A percentile compares a stretch with the other conserved stretches of the same genome.
phyloP scores from a whole-genome alignment of 2,113 vertebrate genomes.

The Leucoraja erinaceus region DNA sequence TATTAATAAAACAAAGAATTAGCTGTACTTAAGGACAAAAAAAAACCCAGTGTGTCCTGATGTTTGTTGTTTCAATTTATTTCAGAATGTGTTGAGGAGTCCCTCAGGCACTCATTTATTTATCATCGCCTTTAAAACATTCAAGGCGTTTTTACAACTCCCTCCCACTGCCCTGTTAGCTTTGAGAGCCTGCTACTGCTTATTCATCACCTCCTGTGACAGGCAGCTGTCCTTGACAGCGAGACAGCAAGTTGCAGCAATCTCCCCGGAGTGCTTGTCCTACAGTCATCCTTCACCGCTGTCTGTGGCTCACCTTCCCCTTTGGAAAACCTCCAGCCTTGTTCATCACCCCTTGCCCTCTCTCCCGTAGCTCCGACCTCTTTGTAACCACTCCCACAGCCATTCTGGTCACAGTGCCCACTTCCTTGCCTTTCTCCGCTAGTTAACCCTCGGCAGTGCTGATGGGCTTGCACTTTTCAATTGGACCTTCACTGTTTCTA shows the following conservation, averaged over 20 bases:
- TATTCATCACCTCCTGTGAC: neutral
- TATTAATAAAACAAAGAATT: neutral
- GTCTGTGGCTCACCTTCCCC: neutral
- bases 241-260: neutral
- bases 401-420: too few species aligned
- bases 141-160: neutral
- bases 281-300: constrained; percentile 29
- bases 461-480: neutral
- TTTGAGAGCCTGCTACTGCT: neutral
- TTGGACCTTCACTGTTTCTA: neutral
- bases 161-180: neutral
- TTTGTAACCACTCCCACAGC: neutral
- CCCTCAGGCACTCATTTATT: constrained; percentile 2
- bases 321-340: constrained; percentile 22
- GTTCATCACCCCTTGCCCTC: neutral
- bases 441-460: neutral
- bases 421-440: neutral
- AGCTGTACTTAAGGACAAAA: neutral
- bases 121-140: neutral
- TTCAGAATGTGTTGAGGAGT: neutral
- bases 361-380: neutral
- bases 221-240: constrained; percentile 19
- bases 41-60: neutral
- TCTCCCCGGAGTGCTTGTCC: constrained; percentile 13
- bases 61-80: neutral